phyloP scores from a whole-genome alignment of 1,140 invertebrate genomes.

The Pseudomyrmex sp. region DNA sequence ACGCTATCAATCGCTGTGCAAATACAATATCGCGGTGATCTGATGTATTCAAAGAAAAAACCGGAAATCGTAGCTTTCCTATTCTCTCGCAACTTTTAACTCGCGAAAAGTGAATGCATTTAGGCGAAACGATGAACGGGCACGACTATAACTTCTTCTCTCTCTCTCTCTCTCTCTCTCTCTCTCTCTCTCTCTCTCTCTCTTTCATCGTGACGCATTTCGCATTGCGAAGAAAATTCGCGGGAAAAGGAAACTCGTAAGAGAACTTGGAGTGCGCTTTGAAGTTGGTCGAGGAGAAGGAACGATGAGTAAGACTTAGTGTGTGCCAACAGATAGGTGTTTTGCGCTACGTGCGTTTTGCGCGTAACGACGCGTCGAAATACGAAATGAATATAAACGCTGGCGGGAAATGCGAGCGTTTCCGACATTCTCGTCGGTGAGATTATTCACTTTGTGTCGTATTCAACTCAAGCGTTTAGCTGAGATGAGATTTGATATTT shows the following conservation, averaged over 20 bases:
- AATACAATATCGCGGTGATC: not conserved
- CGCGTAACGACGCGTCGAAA: constrained; percentile 34
- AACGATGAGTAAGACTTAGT: not conserved
- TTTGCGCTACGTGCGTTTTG: not conserved
- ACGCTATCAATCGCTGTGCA: not conserved
- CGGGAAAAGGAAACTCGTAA: constrained; percentile 41
- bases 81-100: constrained; percentile 4
- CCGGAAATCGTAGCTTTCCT: not conserved
- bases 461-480: not conserved
- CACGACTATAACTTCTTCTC: constrained; percentile 13
- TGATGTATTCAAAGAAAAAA: not conserved
- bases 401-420: constrained; percentile 32
- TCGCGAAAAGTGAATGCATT: constrained; percentile 2
- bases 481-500: not conserved
- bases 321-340: too few species aligned
- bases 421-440: not conserved
- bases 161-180: not conserved
- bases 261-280: constrained; percentile 15
- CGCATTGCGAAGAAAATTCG: not conserved
- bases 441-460: not conserved
- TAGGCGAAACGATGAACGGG: not conserved
- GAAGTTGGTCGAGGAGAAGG: not conserved
- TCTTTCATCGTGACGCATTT: not conserved
- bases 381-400: constrained; percentile 47
- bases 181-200: not conserved